phyloP scores from a whole-genome alignment of 2,113 vertebrate species.

The Laterallus jamaicensis region DNA sequence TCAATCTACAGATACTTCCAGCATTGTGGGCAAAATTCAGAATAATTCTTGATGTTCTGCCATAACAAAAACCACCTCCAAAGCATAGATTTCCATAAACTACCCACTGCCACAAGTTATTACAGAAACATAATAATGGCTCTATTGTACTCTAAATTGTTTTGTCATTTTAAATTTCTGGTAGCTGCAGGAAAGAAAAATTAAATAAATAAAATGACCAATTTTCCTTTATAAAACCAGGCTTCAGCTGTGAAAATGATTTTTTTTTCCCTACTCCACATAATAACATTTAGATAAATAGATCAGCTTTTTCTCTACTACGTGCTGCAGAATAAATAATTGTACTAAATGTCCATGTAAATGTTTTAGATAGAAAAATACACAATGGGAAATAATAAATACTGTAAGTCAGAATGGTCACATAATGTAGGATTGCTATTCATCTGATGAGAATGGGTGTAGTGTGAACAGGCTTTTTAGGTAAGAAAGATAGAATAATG shows the following conservation, averaged over 20 bases:
- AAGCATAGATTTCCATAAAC: neutral
- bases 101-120: neutral
- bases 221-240: conserved; percentile 7
- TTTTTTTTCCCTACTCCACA: neutral
- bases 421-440: neutral
- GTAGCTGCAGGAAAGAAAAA: conserved; percentile 3
- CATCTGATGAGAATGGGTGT: neutral
- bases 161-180: neutral
- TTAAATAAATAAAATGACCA: neutral
- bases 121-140: neutral
- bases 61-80: neutral
- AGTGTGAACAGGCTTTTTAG: neutral
- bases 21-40: neutral
- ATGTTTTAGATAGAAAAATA: neutral
- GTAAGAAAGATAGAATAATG: neutral
- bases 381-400: neutral
- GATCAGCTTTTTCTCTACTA: neutral
- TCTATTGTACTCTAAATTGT: neutral
- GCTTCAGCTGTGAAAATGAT: neutral
- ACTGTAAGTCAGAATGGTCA: neutral
- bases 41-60: neutral
- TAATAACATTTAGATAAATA: neutral
- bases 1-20: neutral
- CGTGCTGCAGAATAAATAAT: neutral
- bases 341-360: neutral